A percentile compares a stretch with the other conserved stretches of the same genome.
Evolutionary conservation across 1,140 invertebrate genomes (phyloP).

Genomic region (Steinernema feltiae): DNA sequence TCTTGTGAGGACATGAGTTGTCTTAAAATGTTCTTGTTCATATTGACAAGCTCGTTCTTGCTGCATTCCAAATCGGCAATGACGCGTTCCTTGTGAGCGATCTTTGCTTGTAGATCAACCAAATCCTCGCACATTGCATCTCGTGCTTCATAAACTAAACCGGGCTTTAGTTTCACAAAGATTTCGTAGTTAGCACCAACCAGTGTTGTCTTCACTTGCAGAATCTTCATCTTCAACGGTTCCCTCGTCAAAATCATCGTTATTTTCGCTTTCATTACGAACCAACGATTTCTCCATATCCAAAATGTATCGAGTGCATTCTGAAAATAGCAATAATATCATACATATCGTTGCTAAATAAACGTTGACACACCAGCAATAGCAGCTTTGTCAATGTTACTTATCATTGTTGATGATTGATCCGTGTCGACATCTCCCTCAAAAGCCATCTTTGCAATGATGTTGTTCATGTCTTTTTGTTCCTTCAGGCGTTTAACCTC

Average conservation of each 20-base stretch:
- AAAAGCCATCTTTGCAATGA: slow-evolving; percentile 1
- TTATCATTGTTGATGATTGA: background rate
- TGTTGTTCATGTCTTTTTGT: background rate
- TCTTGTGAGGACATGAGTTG: slow-evolving; percentile 51
- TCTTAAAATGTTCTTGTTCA: background rate
- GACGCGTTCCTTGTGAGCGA: background rate
- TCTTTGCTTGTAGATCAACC: background rate
- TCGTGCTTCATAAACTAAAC: background rate
- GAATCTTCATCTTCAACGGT: slow-evolving; percentile 2
- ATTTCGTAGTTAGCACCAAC: no score
- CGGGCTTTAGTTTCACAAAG: no score
- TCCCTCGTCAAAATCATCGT: background rate
- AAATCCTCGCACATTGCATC: background rate
- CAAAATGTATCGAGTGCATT: background rate
- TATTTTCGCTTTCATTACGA: background rate
- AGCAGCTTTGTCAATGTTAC: background rate
- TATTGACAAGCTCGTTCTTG: slow-evolving; percentile 1
- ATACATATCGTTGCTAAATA: background rate
- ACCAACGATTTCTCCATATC: background rate
- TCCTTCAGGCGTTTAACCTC: background rate
- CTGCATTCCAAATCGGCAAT: background rate
- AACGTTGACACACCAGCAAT: background rate
- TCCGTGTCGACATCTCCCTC: background rate
- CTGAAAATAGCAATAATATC: no score
- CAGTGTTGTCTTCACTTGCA: background rate